Base-by-base conservation (phyloP, 2,797 vertebrate species). In the Tapera naevia region DNA sequence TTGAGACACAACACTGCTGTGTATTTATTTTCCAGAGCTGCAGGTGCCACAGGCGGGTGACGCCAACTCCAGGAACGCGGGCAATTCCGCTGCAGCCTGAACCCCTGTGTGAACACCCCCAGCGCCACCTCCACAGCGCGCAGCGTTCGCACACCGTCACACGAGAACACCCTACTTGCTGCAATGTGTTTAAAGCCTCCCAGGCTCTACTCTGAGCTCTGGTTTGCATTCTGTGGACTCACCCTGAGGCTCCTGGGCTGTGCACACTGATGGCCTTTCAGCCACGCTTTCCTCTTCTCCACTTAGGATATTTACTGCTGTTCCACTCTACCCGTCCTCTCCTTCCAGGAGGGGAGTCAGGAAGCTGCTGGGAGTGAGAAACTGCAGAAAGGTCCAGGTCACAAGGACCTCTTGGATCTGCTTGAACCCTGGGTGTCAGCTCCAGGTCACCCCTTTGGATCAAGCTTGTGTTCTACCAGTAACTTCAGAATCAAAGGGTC, bases 231-330 rank as follows among this genome's bases (percentile, higher is more conserved):
- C 66, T 0, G 0, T 25, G 58, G 25, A 24, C 22, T 25, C 19
- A 13, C 10, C 30, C 2, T 0, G 8, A 4, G 9, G 62, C 28
- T 53, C 62, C 35, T 2, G 11, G 53, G 57, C 65, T 19, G 69
- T 8, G 39, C 8, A 6, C 11, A 1, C 7, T 1, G 1, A 35
- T 6, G 56, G 21, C 28, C 19, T 37, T 67, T 67, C 2, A 53
- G 60, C 56, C 17, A 14, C 19, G 35, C 16, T 14, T 64, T 14
- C 56, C n/a, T 32, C 11, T 35, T 58, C 88, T 48, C 75, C 33
- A 21, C 2, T 45, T 17, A 7, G 66, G 80, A 15, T 5, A 41
- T 9, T 27, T 24, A 21, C 57, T 21, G 43, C 65, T 64, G 71
- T 41, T 67, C 54, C 35, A 10, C 5, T 12, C 45, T 24, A 32